Evolutionary conservation across 2,888 invertebrate genomes (phyloP), one percentile per base, ranked within the genome.

Genomic region (Acleris laterana): DNA sequence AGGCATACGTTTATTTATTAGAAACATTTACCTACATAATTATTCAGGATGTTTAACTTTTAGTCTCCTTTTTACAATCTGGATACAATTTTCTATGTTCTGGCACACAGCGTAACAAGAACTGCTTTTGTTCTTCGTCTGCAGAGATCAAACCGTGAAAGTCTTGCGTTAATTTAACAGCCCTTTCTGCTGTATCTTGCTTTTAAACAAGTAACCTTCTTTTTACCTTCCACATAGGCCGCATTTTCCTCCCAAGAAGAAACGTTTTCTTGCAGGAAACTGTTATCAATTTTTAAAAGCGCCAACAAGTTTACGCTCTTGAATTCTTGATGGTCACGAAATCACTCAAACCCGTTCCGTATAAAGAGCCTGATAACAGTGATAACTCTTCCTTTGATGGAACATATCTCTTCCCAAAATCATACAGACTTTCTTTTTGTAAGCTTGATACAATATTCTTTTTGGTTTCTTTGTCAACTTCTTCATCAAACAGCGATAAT

Each of bases 141-240:
- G 63, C 72, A 44, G 70, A 69, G 57, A 71, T 69, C 13, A 72
- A 62, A 32, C 69, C 70, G 62, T 72, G 57, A 68, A 72, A 74
- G 55, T 71, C 70, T 71, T 70, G 67, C 70, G 72, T 70, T n/a
- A 68, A 38, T 64, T 71, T 69, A 17, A 72, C 69, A 52, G 62
- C 69, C 68, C 70, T 66, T 59, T 70, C 70, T 28, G 69, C 70
- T 46, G 63, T 68, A 59, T 72, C 69, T 68, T 49, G 49, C 63
- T 44, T 53, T 69, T 44, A 71, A 22, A 22, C 22, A 22, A 22
- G 22, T 22, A 22, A 22, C 22, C 22, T 22, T 22, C 3, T 22
- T 22, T 22, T 22, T 22, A 22, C 22, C 22, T 22, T 22, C 22
- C 2, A 22, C 22, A 22, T 3, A 22, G 22, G 22, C 22, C 2